Evolutionary conservation across 2,888 invertebrate genomes (phyloP).

Genomic region (Melipona bicolor): DNA sequence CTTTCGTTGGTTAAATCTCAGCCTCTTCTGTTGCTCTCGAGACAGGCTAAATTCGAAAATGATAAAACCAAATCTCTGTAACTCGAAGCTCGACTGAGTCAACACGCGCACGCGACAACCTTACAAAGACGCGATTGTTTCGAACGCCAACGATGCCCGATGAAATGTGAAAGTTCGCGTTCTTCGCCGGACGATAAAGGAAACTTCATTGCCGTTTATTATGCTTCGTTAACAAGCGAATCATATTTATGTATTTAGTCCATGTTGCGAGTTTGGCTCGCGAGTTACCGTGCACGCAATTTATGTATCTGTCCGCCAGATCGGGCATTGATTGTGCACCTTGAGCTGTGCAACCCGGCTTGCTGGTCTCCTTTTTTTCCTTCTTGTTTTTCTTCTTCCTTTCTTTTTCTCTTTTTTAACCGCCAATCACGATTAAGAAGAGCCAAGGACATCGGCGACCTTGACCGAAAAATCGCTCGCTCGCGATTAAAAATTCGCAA

Average conservation of each 20-base stretch:
- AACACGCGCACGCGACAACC: constrained; percentile 6
- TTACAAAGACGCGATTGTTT: constrained; percentile 15
- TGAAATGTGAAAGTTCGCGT: constrained; percentile 54
- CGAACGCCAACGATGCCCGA: constrained; percentile 7
- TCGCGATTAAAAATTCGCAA: constrained; percentile 55
- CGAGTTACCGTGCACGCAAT: constrained; percentile 50
- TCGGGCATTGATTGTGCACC: constrained; percentile 54
- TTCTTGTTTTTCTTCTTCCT: no score
- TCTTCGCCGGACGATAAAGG: constrained; percentile 26
- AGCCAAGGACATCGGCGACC: constrained; percentile 60
- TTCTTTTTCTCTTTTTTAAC: constrained; percentile 42
- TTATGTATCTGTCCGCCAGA: constrained; percentile 60
- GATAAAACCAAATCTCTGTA: constrained; percentile 2
- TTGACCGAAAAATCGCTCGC: constrained; percentile 69
- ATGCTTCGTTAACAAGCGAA: constrained; percentile 40
- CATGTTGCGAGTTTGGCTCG: constrained; percentile 55
- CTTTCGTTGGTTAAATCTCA: neutral
- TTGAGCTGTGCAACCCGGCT: constrained; percentile 39
- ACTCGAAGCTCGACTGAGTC: neutral
- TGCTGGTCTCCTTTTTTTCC: constrained; percentile 40
- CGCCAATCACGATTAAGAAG: constrained; percentile 59
- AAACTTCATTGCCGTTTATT: constrained; percentile 42
- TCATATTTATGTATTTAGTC: constrained; percentile 61
- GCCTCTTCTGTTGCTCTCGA: neutral
- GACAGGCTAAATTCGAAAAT: neutral